Evolutionary conservation across 2,113 vertebrate genomes (phyloP).

Genomic region (Micronycteris hirsuta): DNA sequence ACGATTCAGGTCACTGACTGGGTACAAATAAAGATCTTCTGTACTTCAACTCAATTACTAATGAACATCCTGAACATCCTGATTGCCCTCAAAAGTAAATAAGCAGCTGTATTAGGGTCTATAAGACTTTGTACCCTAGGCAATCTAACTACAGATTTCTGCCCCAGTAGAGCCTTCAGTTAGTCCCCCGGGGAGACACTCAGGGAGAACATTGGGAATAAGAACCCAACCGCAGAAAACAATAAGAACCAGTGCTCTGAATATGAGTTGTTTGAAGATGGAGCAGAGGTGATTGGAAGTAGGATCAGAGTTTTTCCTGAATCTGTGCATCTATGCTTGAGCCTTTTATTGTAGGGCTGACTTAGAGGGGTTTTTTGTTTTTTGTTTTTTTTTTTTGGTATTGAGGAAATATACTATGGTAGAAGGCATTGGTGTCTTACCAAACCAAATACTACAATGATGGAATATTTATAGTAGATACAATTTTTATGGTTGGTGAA

Average conservation of each 20-base stretch:
- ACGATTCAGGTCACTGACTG: slow-evolving; percentile 68
- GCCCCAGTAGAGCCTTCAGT: slow-evolving; percentile 35
- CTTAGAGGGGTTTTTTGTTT: neutral
- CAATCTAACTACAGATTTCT: slow-evolving; percentile 55
- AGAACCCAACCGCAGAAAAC: slow-evolving; percentile 26
- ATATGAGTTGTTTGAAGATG: neutral
- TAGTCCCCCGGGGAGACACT: slow-evolving; percentile 48
- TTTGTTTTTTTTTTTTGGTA: neutral
- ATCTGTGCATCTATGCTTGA: neutral
- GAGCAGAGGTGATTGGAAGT: neutral
- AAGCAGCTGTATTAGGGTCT: slow-evolving; percentile 55
- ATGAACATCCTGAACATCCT: slow-evolving; percentile 66
- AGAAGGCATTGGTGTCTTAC: neutral
- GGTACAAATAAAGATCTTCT: slow-evolving; percentile 66
- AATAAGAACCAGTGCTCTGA: neutral
- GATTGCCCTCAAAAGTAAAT: slow-evolving; percentile 68
- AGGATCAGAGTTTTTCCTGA: neutral
- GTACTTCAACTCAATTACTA: slow-evolving; percentile 68
- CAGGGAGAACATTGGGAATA: slow-evolving; percentile 38
- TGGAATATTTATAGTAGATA: neutral
- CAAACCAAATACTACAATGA: neutral
- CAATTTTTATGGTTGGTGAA: neutral
- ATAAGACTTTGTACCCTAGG: slow-evolving; percentile 53
- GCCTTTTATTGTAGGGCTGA: neutral
- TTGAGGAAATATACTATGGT: neutral